phyloP scores from a whole-genome alignment of 2,888 invertebrate species.

The Leptura quadrifasciata region DNA sequence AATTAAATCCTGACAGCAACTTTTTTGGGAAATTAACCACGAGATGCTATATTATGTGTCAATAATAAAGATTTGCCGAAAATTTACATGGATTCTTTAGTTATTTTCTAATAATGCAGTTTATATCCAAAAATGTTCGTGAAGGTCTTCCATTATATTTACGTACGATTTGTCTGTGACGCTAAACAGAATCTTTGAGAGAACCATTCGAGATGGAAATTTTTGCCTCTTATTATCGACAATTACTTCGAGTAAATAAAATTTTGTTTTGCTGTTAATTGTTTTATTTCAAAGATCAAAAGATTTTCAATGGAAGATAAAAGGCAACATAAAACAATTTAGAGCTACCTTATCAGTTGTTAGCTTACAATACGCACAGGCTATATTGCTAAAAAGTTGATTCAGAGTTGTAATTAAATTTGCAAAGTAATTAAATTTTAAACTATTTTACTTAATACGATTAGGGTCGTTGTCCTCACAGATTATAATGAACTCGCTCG shows the following conservation, averaged over 20 bases:
- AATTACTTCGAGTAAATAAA: not conserved
- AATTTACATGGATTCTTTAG: too few species aligned
- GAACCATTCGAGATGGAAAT: too few species aligned
- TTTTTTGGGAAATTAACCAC: too few species aligned
- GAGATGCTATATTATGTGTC: too few species aligned
- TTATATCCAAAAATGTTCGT: too few species aligned
- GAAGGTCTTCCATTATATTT: too few species aligned
- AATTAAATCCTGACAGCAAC: too few species aligned
- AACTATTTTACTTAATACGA: constrained; percentile 27
- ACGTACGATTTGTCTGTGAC: too few species aligned
- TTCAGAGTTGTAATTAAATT: constrained; percentile 19
- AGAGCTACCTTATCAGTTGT: constrained; percentile 7
- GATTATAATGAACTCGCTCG: constrained; percentile 22
- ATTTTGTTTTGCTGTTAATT: not conserved
- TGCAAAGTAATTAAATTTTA: constrained; percentile 25
- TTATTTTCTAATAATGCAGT: too few species aligned
- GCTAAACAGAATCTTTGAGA: too few species aligned
- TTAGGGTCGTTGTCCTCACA: constrained; percentile 17
- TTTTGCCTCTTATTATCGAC: too few species aligned
- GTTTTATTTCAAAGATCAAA: not conserved
- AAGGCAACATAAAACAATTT: not conserved
- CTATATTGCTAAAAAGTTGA: constrained; percentile 7
- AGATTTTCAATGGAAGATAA: not conserved
- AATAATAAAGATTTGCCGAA: too few species aligned
- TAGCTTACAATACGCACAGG: not conserved